Conservation (phyloP, 2,113 vertebrate genomes). For the Caracal caracal region DNA sequence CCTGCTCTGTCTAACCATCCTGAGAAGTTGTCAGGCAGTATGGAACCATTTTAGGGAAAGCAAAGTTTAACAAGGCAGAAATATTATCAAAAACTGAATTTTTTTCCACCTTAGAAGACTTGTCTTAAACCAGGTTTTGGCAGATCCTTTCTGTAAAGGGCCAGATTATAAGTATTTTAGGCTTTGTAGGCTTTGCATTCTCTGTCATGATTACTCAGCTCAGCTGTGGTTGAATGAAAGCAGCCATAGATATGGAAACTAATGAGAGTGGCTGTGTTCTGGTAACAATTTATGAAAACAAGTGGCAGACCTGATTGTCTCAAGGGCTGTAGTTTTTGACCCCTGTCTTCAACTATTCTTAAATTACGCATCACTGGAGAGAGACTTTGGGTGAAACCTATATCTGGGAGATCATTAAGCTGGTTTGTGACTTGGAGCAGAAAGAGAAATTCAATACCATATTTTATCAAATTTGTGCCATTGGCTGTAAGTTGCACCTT, state of each 20-base stretch:
- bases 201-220: neutral
- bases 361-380: neutral
- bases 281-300: neutral
- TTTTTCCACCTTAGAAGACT: constrained; percentile 5
- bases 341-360: neutral
- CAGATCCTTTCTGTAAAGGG: neutral
- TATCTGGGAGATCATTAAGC: neutral
- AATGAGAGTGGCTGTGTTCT: neutral
- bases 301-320: neutral
- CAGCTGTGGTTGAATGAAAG: neutral
- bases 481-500: neutral
- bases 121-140: neutral
- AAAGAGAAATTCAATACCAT: neutral
- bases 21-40: neutral
- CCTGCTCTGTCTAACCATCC: neutral
- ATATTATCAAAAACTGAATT: constrained; percentile 24
- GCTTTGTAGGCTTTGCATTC: neutral
- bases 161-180: constrained; percentile 1
- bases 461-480: neutral
- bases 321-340: neutral
- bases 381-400: neutral
- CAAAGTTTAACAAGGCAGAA: constrained; percentile 13
- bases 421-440: neutral
- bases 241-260: neutral
- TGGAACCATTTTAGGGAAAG: neutral